A percentile compares a stretch with the other conserved stretches of the same genome.
These are phyloP conservation scores for Machaerirhynchus nigripectus DNA, from an alignment of 2,113 vertebrate genomes.

Conservation along the genomic window DNA sequence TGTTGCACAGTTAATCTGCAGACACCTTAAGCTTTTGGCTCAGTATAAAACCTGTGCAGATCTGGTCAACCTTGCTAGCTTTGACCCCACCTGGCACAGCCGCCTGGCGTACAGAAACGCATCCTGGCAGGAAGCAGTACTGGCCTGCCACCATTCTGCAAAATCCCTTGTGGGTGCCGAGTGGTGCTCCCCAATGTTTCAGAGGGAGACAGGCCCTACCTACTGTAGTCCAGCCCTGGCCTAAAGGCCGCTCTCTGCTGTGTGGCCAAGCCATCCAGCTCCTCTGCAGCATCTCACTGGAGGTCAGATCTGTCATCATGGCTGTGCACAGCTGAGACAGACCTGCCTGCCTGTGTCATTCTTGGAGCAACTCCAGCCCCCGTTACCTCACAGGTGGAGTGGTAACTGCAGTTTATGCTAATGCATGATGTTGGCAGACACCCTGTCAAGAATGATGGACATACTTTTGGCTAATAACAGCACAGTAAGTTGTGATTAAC, in stretches of 20 bases:
- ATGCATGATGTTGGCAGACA: not conserved
- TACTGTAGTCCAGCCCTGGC: not conserved
- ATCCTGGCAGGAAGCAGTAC: accelerated
- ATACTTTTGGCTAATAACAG: not conserved
- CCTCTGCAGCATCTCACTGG: too few species aligned
- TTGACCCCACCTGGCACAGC: not conserved
- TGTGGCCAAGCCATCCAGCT: not conserved
- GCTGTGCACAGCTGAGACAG: not conserved
- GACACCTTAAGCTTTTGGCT: not conserved
- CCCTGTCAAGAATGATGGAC: not conserved
- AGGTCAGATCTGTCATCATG: accelerated
- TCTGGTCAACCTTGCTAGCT: accelerated
- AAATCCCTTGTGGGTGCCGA: accelerated
- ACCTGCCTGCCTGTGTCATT: not conserved
- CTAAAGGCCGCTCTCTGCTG: not conserved
- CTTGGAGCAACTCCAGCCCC: not conserved
- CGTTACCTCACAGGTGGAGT: accelerated
- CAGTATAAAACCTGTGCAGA: not conserved
- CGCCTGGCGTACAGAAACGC: accelerated
- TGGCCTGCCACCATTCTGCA: accelerated
- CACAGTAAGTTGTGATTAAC: not conserved
- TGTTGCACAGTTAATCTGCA: not conserved
- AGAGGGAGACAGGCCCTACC: not conserved
- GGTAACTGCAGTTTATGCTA: not conserved
- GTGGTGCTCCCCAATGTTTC: accelerated